A percentile compares a stretch with the other conserved stretches of the same genome.
Evolutionary conservation across 2,797 vertebrate species (phyloP).

Genomic region (Ctenopoma multispine): DNA sequence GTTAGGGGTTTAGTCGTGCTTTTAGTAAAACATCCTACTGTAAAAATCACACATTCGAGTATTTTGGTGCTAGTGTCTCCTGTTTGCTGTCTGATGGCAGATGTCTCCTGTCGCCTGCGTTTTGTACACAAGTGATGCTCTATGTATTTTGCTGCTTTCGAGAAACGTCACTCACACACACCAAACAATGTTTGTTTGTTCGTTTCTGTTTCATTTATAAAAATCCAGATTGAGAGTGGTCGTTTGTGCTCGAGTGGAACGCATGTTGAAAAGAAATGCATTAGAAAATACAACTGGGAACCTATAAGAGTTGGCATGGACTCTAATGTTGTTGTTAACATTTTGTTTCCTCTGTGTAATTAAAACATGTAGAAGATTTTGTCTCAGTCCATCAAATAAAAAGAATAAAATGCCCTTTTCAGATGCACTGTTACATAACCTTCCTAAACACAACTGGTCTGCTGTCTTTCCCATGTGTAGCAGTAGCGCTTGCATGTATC

Average conservation of each 20-base stretch:
- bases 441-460: slow-evolving; percentile 17
- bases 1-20: slow-evolving; percentile 22
- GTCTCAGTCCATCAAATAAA: slow-evolving; percentile 8
- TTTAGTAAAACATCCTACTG: slow-evolving; percentile 36
- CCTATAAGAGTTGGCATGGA: neutral
- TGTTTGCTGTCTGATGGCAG: slow-evolving; percentile 46
- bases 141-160: slow-evolving; percentile 14
- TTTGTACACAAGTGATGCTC: slow-evolving; percentile 53
- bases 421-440: slow-evolving; percentile 65
- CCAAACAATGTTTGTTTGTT: neutral
- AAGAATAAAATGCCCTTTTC: slow-evolving; percentile 67
- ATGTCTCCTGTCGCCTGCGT: slow-evolving; percentile 34
- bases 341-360: slow-evolving; percentile 34
- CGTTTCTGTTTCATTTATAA: slow-evolving; percentile 23
- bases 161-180: slow-evolving; percentile 22
- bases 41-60: slow-evolving; percentile 31
- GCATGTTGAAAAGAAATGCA: slow-evolving; percentile 24
- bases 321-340: slow-evolving; percentile 37
- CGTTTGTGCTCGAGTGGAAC: slow-evolving; percentile 31
- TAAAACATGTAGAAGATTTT: slow-evolving; percentile 48
- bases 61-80: slow-evolving; percentile 60
- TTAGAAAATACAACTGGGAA: slow-evolving; percentile 40
- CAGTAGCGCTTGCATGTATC: neutral
- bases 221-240: slow-evolving; percentile 14
- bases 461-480: slow-evolving; percentile 7